phyloP scores from a whole-genome alignment of 1,140 invertebrate species.

The Monochamus saltuarius region DNA sequence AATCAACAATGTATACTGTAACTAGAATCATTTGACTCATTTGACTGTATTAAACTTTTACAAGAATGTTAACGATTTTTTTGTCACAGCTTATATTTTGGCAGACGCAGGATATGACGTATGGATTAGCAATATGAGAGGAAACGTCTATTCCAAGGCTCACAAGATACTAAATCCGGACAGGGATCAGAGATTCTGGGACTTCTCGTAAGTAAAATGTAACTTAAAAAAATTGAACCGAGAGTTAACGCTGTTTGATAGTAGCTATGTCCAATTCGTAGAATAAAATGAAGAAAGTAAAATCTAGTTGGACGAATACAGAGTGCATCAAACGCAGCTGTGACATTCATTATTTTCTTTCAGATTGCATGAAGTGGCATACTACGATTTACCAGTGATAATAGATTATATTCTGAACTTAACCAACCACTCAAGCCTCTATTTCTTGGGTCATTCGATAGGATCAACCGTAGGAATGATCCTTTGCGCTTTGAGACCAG shows the following conservation, averaged over 20 bases:
- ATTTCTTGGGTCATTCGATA: conserved; percentile 63
- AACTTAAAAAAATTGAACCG: no score
- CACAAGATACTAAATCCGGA: conserved; percentile 36
- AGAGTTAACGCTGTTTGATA: neutral
- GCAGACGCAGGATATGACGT: conserved; percentile 49
- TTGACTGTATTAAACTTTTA: no score
- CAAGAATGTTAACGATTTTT: no score
- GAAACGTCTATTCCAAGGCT: conserved; percentile 59
- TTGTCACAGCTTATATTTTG: conserved; percentile 39
- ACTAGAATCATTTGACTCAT: no score
- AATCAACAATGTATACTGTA: no score
- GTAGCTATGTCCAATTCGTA: neutral
- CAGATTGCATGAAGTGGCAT: conserved; percentile 50
- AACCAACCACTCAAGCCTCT: conserved; percentile 55
- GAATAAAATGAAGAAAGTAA: neutral
- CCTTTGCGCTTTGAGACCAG: conserved; percentile 53
- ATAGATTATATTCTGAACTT: conserved; percentile 58
- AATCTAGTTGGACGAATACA: neutral
- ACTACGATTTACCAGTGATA: conserved; percentile 61
- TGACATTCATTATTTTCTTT: conserved; percentile 15
- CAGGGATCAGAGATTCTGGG: conserved; percentile 55
- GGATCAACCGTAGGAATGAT: conserved; percentile 57
- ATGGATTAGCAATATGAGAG: conserved; percentile 74
- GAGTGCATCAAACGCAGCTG: neutral
- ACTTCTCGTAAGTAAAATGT: conserved; percentile 48